Evolutionary conservation across 64 coral and sea anemone species (phyloP).

Genomic region (Dendronephthya gigantea): DNA sequence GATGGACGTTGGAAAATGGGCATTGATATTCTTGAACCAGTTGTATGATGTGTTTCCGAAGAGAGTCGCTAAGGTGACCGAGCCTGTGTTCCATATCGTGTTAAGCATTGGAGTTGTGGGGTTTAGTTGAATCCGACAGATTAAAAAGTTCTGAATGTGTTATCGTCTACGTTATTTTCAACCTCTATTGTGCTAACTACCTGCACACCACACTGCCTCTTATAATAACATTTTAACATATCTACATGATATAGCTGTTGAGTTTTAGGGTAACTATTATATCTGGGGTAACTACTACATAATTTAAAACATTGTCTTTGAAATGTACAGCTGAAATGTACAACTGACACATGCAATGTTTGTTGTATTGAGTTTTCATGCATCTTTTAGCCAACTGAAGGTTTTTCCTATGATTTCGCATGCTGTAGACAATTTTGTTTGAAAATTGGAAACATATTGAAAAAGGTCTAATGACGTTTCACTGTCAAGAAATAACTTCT

Average conservation of each 20-base stretch:
- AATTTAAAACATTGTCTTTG: constrained; percentile 37
- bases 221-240: constrained; percentile 26
- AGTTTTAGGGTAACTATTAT: constrained; percentile 17
- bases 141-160: neutral
- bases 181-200: neutral
- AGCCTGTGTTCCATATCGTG: neutral
- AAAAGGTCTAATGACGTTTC: constrained; percentile 7
- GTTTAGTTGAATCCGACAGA: neutral
- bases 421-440: neutral
- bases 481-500: neutral
- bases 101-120: neutral
- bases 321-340: constrained; percentile 31
- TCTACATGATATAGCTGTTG: constrained; percentile 32
- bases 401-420: constrained; percentile 35
- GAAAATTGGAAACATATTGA: constrained; percentile 15
- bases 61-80: neutral
- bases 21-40: neutral
- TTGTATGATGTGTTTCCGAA: neutral
- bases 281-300: constrained; percentile 37
- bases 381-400: neutral
- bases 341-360: constrained; percentile 1
- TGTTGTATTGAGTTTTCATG: constrained; percentile 36
- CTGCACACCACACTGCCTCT: neutral
- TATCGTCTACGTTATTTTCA: neutral
- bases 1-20: neutral